Evolutionary conservation across 2,888 invertebrate species (phyloP).

Genomic region (Psylliodes chrysocephalus): DNA sequence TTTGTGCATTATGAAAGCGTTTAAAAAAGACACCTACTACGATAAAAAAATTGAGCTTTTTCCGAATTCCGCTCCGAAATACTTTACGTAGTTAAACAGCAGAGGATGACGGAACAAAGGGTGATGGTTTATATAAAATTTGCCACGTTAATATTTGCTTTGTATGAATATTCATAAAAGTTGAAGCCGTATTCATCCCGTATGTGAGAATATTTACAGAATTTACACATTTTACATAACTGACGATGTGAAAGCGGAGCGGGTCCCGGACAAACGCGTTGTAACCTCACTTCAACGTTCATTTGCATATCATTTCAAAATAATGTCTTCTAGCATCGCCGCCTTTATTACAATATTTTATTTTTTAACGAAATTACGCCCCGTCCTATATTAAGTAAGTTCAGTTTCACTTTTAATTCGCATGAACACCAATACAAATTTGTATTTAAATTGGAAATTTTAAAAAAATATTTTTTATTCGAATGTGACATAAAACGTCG

Average conservation of each 20-base stretch:
- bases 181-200: constrained; percentile 42
- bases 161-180: constrained; percentile 53
- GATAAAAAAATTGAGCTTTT: constrained; percentile 18
- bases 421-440: too few species aligned
- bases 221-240: constrained; percentile 56
- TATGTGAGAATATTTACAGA: constrained; percentile 52
- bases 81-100: constrained; percentile 22
- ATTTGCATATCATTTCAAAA: constrained; percentile 44
- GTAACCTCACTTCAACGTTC: constrained; percentile 43
- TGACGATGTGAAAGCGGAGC: constrained; percentile 43
- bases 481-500: too few species aligned
- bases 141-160: constrained; percentile 49
- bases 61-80: constrained; percentile 22
- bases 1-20: too few species aligned
- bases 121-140: constrained; percentile 44
- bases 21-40: background rate
- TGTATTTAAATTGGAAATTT: too few species aligned
- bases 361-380: too few species aligned
- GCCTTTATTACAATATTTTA: constrained; percentile 37
- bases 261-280: constrained; percentile 39
- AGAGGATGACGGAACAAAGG: constrained; percentile 40
- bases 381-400: too few species aligned
- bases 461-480: too few species aligned
- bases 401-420: too few species aligned
- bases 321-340: constrained; percentile 37